A percentile compares a stretch with the other conserved stretches of the same genome.
Evolutionary conservation across 2,888 invertebrate genomes (phyloP).

Genomic region (Ceraclea dissimilis): DNA sequence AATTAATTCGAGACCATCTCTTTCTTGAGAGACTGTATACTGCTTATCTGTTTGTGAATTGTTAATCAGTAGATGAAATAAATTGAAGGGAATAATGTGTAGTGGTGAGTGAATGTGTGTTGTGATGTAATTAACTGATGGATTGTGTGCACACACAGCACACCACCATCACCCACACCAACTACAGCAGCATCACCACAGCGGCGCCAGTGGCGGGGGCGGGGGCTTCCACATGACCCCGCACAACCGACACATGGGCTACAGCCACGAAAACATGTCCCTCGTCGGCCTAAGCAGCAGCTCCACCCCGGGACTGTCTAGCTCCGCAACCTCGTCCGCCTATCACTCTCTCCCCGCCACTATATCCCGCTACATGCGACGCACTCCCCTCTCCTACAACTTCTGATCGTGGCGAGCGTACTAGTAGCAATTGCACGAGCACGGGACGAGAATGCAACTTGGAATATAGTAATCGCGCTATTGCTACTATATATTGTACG

Average conservation of each 20-base stretch:
- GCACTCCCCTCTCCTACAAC: constrained; percentile 16
- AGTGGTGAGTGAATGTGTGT: no score
- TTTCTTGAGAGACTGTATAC: no score
- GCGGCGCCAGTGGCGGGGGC: not conserved
- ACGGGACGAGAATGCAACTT: not conserved
- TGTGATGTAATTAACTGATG: not conserved
- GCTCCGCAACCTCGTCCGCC: not conserved
- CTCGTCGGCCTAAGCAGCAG: constrained; percentile 19
- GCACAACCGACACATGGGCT: constrained; percentile 32
- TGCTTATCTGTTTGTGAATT: no score
- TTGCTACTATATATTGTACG: constrained; percentile 1
- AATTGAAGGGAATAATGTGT: no score
- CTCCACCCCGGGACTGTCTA: not conserved
- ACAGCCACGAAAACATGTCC: constrained; percentile 24
- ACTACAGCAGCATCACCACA: not conserved
- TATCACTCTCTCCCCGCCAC: constrained; percentile 14
- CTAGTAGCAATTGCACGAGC: constrained; percentile 2
- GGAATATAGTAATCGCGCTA: not conserved
- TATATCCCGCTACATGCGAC: constrained; percentile 11
- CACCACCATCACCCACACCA: not conserved
- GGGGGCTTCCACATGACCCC: not conserved
- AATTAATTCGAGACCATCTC: no score
- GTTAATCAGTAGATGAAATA: no score
- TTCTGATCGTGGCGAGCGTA: constrained; percentile 18
- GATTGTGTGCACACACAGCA: not conserved